These are phyloP conservation scores for Notolabrus celidotus DNA, from an alignment of 2,797 vertebrate genomes.

Conservation along the genomic window DNA sequence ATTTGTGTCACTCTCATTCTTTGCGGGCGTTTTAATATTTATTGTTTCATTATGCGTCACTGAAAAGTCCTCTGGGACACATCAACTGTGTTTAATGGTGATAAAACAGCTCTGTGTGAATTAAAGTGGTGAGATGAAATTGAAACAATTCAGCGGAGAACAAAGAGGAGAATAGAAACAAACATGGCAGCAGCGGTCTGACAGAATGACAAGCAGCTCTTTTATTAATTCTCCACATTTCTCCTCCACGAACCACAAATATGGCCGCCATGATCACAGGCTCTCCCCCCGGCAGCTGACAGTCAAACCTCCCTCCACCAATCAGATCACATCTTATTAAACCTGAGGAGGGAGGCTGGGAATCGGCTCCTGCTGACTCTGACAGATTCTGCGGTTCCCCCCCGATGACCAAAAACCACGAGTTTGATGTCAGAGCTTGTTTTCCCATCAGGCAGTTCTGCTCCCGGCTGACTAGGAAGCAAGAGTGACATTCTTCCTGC, in stretches of 20 bases:
- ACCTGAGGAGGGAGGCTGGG: constrained; percentile 10
- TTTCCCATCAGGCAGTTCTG: constrained; percentile 29
- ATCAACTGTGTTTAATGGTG: constrained; percentile 9
- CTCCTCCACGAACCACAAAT: constrained; percentile 57
- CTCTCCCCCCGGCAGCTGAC: constrained; percentile 1
- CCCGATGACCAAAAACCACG: constrained; percentile 5
- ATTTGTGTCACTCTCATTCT: constrained; percentile 29
- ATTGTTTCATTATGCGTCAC: constrained; percentile 17
- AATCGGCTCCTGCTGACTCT: constrained; percentile 17
- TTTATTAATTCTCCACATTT: constrained; percentile 46
- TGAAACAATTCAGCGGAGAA: constrained; percentile 21
- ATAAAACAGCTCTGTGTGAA: constrained; percentile 5
- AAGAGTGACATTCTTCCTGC: neutral
- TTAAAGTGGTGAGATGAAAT: constrained; percentile 21
- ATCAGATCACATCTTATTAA: neutral
- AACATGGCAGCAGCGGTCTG: no score
- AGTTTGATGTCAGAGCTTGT: neutral
- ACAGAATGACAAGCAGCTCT: constrained; percentile 40
- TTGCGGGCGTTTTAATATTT: constrained; percentile 43
- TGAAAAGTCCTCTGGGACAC: constrained; percentile 19
- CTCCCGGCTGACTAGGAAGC: neutral
- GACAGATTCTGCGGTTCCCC: constrained; percentile 6
- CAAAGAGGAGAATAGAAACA: constrained; percentile 22
- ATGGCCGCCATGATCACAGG: constrained; percentile 16
- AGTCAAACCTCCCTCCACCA: neutral